A percentile compares a stretch with the other conserved stretches of the same genome.
These are phyloP conservation scores for Phragmatobia fuliginosa DNA, from an alignment of 2,888 invertebrate species.

Conservation along the genomic window DNA sequence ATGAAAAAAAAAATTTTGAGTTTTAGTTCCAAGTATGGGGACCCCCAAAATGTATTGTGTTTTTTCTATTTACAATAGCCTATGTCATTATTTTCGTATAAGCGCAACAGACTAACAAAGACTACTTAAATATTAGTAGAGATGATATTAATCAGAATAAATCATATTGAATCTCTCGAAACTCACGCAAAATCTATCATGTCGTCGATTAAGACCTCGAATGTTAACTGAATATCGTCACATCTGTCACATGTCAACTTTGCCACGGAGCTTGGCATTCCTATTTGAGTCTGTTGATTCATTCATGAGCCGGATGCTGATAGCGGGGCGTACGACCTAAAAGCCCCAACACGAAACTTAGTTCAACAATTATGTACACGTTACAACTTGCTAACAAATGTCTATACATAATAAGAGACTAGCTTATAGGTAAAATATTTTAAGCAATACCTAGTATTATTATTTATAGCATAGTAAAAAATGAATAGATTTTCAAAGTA, in stretches of 20 bases:
- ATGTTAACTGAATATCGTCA: constrained; percentile 28
- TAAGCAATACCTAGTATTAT: not conserved
- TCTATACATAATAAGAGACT: not conserved
- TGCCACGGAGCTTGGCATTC: constrained; percentile 24
- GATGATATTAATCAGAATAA: not conserved
- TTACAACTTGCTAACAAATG: not conserved
- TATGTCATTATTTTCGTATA: too few relatives aligned
- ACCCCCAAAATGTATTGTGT: too few relatives aligned
- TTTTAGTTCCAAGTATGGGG: too few relatives aligned
- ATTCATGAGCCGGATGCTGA: constrained; percentile 48
- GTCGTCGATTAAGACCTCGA: constrained; percentile 18
- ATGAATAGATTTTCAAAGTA: too few relatives aligned
- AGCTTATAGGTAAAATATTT: not conserved
- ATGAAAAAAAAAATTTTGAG: too few relatives aligned
- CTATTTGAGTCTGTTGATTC: constrained; percentile 38
- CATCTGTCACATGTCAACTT: constrained; percentile 20
- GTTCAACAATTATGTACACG: constrained; percentile 5
- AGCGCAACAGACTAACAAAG: too few relatives aligned
- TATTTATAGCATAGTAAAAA: too few relatives aligned
- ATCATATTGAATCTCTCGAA: not conserved
- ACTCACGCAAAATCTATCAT: not conserved
- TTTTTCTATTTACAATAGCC: too few relatives aligned
- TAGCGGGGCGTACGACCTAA: constrained; percentile 12
- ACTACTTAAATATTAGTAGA: too few relatives aligned
- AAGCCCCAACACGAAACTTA: not conserved